These are phyloP conservation scores for Seriola aureovittata DNA, from an alignment of 2,113 vertebrate genomes.

Conservation along the genomic window DNA sequence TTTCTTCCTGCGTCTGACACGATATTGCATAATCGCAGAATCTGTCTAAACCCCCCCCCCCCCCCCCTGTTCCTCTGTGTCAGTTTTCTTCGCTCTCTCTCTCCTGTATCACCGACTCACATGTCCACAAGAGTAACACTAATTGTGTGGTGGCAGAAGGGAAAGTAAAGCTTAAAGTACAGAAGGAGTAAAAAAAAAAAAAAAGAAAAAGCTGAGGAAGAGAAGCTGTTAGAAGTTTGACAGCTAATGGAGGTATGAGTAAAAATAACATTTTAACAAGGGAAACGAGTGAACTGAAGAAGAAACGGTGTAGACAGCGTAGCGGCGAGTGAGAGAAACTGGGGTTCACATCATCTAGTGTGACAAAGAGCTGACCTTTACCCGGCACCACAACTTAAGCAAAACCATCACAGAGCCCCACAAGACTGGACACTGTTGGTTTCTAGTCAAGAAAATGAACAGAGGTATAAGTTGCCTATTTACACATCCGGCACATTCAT, in stretches of 20 bases:
- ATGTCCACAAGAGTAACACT: conserved; percentile 9
- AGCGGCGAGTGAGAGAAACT: not conserved
- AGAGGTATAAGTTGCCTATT: no score
- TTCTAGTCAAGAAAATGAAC: no score
- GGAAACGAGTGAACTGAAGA: not conserved
- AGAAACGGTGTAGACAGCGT: no score
- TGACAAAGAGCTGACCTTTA: not conserved
- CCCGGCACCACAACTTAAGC: no score
- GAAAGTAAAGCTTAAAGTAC: conserved; percentile 6
- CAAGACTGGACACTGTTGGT: no score
- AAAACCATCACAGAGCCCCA: no score
- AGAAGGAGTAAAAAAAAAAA: not conserved
- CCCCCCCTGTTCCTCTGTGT: conserved; percentile 15
- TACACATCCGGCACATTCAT: no score
- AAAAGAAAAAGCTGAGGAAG: not conserved
- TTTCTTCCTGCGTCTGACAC: conserved; percentile 34
- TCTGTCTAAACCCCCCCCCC: conserved; percentile 39
- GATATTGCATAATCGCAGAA: conserved; percentile 58
- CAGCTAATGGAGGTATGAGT: conserved; percentile 2
- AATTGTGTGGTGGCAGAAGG: conserved; percentile 3
- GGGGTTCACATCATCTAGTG: not conserved
- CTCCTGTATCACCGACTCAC: conserved; percentile 44
- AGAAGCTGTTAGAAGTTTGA: not conserved
- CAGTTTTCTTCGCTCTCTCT: conserved; percentile 22
- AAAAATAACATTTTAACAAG: not conserved